These are phyloP conservation scores for Phoxinus phoxinus DNA, from an alignment of 2,113 vertebrate species.

Conservation along the genomic window DNA sequence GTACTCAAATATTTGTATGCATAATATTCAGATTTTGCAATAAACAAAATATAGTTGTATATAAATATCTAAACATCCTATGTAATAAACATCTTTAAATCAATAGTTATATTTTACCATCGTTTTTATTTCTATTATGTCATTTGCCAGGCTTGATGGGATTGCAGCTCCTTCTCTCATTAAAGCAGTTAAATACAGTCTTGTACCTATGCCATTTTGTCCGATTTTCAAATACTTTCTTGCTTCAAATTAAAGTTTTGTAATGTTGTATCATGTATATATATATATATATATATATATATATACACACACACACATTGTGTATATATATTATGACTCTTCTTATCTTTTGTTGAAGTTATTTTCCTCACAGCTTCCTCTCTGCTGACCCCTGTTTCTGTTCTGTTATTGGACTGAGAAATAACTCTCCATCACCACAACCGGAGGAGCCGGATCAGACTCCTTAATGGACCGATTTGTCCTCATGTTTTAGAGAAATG, in stretches of 20 bases:
- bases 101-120: no score
- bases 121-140: no score
- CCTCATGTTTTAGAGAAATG: slow-evolving; percentile 41
- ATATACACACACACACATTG: no score
- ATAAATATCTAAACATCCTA: neutral
- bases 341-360: neutral
- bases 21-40: neutral
- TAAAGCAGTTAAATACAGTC: neutral
- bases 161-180: neutral
- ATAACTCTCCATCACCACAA: slow-evolving; percentile 10
- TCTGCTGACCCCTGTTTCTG: neutral
- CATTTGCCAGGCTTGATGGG: no score
- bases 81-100: no score
- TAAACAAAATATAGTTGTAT: neutral
- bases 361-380: neutral
- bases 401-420: slow-evolving; percentile 20
- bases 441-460: neutral
- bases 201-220: neutral
- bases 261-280: neutral
- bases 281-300: no score
- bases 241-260: neutral
- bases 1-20: neutral
- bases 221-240: neutral
- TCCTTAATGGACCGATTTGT: slow-evolving; percentile 36
- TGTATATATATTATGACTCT: neutral